A percentile compares a stretch with the other conserved stretches of the same genome.
Conservation (phyloP, 2,797 vertebrate species). For the Phoeniculus purpureus region DNA sequence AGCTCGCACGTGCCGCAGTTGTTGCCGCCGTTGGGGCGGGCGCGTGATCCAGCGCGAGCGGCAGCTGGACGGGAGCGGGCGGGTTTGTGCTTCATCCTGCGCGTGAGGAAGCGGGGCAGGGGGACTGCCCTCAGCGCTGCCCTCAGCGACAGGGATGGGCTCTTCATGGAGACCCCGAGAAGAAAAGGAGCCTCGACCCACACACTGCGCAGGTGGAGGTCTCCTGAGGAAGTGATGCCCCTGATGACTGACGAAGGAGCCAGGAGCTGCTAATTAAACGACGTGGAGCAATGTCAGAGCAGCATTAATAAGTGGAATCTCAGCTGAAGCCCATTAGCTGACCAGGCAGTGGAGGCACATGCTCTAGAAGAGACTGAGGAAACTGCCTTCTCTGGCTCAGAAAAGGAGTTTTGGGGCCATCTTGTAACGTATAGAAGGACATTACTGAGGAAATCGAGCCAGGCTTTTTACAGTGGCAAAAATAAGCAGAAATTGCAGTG, state of each 20-base stretch:
- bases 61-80: too few relatives aligned
- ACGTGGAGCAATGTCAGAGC: not conserved
- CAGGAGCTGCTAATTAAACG: not conserved
- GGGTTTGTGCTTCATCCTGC: too few relatives aligned
- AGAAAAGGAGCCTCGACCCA: not conserved
- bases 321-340: not conserved
- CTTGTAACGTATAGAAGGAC: accelerated
- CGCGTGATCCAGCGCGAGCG: too few relatives aligned
- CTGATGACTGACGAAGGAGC: not conserved
- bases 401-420: not conserved
- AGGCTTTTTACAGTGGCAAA: not conserved
- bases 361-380: not conserved
- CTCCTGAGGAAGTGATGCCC: not conserved
- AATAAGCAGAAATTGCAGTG: not conserved
- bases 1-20: too few relatives aligned
- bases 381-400: too few relatives aligned
- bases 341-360: not conserved
- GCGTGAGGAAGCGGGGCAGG: too few relatives aligned
- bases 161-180: not conserved
- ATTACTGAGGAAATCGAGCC: not conserved
- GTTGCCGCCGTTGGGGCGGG: too few relatives aligned
- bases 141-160: too few relatives aligned
- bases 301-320: not conserved
- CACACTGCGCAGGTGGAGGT: too few relatives aligned
- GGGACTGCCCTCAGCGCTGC: too few relatives aligned